Percentiles rank a stretch among this genome's conserved stretches.
These are phyloP conservation scores for Corticium candelabrum DNA, from an alignment of 37 sponge, comb jelly and placozoan genomes.

Conservation along the genomic window DNA sequence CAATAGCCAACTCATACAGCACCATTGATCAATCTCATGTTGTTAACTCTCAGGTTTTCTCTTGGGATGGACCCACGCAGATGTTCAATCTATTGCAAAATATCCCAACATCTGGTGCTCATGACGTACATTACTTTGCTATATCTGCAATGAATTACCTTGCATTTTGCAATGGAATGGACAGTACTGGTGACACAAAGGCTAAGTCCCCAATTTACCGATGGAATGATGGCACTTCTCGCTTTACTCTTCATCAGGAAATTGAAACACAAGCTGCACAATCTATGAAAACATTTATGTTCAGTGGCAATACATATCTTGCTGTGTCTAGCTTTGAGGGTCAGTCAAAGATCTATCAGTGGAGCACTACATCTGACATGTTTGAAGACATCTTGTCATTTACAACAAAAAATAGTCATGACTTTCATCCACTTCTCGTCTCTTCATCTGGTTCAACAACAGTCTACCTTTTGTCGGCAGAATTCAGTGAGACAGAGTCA, in stretches of 20 bases:
- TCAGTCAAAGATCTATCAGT: not conserved
- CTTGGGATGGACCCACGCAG: not conserved
- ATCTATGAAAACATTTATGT: not conserved
- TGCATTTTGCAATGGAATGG: slow-evolving; percentile 34
- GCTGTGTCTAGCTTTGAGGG: not conserved
- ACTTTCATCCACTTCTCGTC: not conserved
- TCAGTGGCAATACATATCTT: not conserved
- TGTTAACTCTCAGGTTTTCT: not conserved
- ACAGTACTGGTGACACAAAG: slow-evolving; percentile 22
- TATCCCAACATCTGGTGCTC: slow-evolving; percentile 36
- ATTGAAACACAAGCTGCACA: not conserved
- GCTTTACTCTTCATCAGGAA: not conserved
- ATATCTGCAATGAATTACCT: slow-evolving; percentile 7
- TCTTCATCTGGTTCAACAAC: no score
- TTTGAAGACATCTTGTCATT: not conserved
- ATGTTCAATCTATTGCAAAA: slow-evolving; percentile 5
- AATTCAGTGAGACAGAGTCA: not conserved
- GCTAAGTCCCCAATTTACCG: slow-evolving; percentile 26
- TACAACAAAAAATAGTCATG: not conserved
- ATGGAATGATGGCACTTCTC: slow-evolving; percentile 26
- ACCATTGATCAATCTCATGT: not conserved
- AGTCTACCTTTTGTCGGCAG: not conserved
- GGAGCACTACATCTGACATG: not conserved
- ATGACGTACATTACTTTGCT: slow-evolving; percentile 34
- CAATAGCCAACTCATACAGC: not conserved